Percentiles rank a stretch among this genome's conserved stretches.
Conservation (phyloP, 2,888 invertebrate genomes). For the Drosophila melanosoma region DNA sequence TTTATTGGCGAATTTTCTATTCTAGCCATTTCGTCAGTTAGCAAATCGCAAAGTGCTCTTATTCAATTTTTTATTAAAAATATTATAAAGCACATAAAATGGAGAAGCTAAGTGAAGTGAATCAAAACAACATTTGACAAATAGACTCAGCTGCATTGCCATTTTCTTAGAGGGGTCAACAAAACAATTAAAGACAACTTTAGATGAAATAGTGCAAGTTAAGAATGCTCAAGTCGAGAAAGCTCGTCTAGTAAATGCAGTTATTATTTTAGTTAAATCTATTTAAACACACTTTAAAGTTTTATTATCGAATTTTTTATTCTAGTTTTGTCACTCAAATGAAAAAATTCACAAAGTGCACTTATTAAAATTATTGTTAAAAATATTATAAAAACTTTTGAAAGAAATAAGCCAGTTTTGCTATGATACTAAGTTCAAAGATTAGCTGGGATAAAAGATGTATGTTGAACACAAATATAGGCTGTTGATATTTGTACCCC, state of each 20-base stretch:
- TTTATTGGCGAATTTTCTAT: neutral
- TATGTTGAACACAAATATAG: constrained; percentile 28
- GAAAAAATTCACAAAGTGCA: neutral
- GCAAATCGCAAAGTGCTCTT: neutral
- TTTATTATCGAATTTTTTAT: neutral
- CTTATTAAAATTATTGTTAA: neutral
- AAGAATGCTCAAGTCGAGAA: neutral
- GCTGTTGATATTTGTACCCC: too few relatives aligned
- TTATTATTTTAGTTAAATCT: neutral
- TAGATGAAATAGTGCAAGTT: neutral
- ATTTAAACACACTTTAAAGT: neutral
- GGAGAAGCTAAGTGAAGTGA: too few relatives aligned
- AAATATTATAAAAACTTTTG: neutral
- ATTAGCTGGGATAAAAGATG: constrained; percentile 25
- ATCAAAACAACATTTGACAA: neutral
- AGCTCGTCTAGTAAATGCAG: neutral
- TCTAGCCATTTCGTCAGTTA: neutral
- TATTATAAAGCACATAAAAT: too few relatives aligned
- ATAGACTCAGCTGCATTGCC: neutral
- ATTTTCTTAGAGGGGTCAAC: neutral
- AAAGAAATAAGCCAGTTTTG: constrained; percentile 3
- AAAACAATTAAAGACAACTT: neutral
- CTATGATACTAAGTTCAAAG: constrained; percentile 10
- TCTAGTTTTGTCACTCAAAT: neutral
- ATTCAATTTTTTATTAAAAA: neutral